Conservation (phyloP, 2,113 vertebrate species). For the Cololabis saira region DNA sequence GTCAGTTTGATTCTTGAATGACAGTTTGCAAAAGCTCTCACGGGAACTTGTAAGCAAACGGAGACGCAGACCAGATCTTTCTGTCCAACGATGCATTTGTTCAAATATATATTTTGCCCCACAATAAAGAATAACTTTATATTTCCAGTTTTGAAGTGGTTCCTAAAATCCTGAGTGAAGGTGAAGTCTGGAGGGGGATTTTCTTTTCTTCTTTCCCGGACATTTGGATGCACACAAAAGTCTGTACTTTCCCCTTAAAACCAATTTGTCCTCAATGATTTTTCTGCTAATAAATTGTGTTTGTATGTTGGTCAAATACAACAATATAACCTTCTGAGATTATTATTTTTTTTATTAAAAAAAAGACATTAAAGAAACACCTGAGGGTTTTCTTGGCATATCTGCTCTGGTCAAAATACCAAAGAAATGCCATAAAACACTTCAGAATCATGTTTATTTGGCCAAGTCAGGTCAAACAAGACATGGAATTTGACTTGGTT, state of each 20-base stretch:
- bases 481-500: no score
- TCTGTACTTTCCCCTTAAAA: neutral
- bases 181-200: neutral
- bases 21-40: slow-evolving; percentile 6
- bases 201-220: no score
- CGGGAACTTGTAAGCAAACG: neutral
- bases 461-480: no score
- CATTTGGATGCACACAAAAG: no score
- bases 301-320: neutral
- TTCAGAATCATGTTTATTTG: no score
- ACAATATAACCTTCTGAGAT: no score
- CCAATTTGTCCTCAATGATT: neutral
- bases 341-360: slow-evolving; percentile 1
- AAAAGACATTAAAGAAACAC: no score
- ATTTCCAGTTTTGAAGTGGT: slow-evolving; percentile 51
- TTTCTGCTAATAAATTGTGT: slow-evolving; percentile 1
- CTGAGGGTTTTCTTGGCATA: no score
- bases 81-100: slow-evolving; percentile 37
- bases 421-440: no score
- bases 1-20: neutral
- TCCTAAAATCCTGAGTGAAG: slow-evolving; percentile 3
- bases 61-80: slow-evolving; percentile 29
- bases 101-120: slow-evolving; percentile 58
- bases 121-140: slow-evolving; percentile 65
- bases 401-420: no score